Percentiles rank a stretch among this genome's conserved stretches.
Conservation (phyloP, 1,140 invertebrate species). For the Trichonephila clavipes region DNA sequence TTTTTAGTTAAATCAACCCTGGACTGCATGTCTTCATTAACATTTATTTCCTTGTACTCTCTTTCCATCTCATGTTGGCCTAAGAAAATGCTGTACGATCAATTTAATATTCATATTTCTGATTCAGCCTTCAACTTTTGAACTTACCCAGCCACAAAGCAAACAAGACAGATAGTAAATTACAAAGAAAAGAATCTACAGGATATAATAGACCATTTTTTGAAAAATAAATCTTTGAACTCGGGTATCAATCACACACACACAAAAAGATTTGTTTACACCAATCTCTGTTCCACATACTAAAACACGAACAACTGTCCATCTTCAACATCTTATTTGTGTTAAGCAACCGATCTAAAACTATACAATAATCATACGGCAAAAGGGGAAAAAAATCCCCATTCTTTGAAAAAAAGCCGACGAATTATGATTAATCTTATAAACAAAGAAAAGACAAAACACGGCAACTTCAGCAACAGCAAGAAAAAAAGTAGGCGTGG, state of each 20-base stretch:
- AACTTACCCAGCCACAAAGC: no score
- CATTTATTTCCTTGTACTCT: no score
- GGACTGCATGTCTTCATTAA: no score
- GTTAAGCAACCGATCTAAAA: neutral
- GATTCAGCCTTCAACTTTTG: no score
- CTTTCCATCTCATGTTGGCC: no score
- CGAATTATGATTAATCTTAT: constrained; percentile 10
- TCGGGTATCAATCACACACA: neutral
- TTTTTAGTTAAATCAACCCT: no score
- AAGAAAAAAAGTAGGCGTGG: constrained; percentile 52
- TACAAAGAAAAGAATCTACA: no score
- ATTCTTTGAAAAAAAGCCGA: neutral
- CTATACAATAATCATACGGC: neutral
- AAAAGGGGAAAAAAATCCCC: neutral
- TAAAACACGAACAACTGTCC: neutral
- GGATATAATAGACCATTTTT: no score
- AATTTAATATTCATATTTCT: no score
- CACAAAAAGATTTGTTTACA: neutral
- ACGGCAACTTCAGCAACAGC: neutral
- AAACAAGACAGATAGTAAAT: no score
- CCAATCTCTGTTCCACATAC: neutral
- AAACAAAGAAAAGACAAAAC: constrained; percentile 14
- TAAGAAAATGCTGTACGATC: no score
- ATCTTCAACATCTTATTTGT: neutral
- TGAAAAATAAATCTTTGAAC: neutral